These are phyloP conservation scores for Onychomys arenicola DNA, from an alignment of 2,797 vertebrate species.

Conservation along the genomic window DNA sequence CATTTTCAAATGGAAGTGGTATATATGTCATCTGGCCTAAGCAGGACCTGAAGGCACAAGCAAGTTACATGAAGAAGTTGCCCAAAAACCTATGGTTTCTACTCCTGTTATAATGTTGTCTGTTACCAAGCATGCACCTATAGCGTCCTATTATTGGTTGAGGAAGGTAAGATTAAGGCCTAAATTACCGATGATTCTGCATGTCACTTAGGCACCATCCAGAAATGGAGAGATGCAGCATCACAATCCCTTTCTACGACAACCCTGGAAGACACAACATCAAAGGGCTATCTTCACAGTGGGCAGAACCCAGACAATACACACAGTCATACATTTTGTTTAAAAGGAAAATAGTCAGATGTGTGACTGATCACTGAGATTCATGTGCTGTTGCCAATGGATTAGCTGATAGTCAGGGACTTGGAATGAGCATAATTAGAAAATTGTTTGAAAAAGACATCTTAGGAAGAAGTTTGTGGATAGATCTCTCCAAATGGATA, in stretches of 20 bases:
- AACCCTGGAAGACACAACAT: not conserved
- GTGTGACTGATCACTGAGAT: not conserved
- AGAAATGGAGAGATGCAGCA: not conserved
- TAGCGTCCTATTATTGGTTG: not conserved
- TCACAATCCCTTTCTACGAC: not conserved
- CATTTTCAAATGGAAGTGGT: not conserved
- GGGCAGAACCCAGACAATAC: not conserved
- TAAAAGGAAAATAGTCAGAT: not conserved
- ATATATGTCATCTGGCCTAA: not conserved
- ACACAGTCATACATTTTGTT: not conserved
- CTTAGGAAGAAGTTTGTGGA: not conserved
- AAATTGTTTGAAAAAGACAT: not conserved
- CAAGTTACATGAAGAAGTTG: not conserved
- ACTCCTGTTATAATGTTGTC: not conserved
- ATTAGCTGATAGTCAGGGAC: not conserved
- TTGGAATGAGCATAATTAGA: not conserved
- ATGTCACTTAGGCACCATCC: not conserved
- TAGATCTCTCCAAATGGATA: not conserved
- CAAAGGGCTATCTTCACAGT: not conserved
- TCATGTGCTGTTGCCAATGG: not conserved
- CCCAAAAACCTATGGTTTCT: not conserved
- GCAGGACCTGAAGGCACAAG: not conserved
- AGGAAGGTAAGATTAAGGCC: not conserved
- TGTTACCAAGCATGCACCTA: not conserved
- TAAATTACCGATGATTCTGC: not conserved